phyloP scores from a whole-genome alignment of 1,140 invertebrate genomes.

The Hyles vespertilio region DNA sequence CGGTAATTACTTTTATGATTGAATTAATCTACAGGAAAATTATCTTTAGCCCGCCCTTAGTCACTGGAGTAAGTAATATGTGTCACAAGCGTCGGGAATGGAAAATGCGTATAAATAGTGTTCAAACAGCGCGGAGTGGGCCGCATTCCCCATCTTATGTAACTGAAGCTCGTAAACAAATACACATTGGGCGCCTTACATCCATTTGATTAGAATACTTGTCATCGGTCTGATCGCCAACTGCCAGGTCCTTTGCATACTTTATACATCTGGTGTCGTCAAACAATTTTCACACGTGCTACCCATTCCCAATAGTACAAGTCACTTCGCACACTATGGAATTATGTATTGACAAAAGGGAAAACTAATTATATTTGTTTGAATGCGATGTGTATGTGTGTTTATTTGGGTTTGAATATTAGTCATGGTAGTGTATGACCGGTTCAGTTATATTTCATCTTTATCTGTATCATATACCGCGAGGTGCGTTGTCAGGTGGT shows the following conservation, averaged over 20 bases:
- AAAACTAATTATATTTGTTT: background rate
- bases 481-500: slow-evolving; percentile 1
- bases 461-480: background rate
- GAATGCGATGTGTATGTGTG: background rate
- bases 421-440: background rate
- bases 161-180: slow-evolving; percentile 59
- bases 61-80: slow-evolving; percentile 50
- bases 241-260: too few species aligned
- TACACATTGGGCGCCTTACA: slow-evolving; percentile 19
- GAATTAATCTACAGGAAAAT: slow-evolving; percentile 29
- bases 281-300: too few species aligned
- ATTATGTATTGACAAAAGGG: too few species aligned
- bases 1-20: slow-evolving; percentile 28
- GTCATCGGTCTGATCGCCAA: background rate
- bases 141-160: slow-evolving; percentile 44
- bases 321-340: too few species aligned
- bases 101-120: slow-evolving; percentile 62
- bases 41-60: slow-evolving; percentile 54
- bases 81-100: slow-evolving; percentile 48
- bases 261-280: too few species aligned
- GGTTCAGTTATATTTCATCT: background rate
- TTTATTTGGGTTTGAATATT: slow-evolving; percentile 7
- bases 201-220: slow-evolving; percentile 6
- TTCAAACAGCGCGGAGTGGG: slow-evolving; percentile 33
- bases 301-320: too few species aligned